A percentile compares a stretch with the other conserved stretches of the same genome.
Evolutionary conservation across 2,888 invertebrate species (phyloP).

Genomic region (Netelia inedita): DNA sequence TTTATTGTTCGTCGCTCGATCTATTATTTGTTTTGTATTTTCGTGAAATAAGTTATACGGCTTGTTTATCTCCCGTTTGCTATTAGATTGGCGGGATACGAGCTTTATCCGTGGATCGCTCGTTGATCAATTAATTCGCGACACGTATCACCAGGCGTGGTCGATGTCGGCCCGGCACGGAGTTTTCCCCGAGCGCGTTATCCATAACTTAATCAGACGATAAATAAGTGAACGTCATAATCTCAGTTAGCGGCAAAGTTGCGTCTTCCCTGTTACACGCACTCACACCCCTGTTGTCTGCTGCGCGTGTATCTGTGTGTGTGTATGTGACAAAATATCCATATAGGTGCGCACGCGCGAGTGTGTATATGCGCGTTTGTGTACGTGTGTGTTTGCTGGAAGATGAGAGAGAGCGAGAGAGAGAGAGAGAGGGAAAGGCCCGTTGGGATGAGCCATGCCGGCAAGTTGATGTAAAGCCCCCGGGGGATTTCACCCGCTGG

Average conservation of each 20-base stretch:
- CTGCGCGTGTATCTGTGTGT: conserved; percentile 19
- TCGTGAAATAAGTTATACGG: no score
- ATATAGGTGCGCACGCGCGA: background rate
- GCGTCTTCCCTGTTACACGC: conserved; percentile 66
- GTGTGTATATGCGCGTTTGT: background rate
- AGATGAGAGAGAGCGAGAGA: conserved; percentile 24
- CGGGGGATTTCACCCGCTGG: conserved; percentile 75
- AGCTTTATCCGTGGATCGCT: background rate
- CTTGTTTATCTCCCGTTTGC: no score
- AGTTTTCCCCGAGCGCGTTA: conserved; percentile 76
- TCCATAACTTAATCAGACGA: conserved; percentile 78
- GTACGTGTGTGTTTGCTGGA: conserved; percentile 27
- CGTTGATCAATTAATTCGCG: conserved; percentile 56
- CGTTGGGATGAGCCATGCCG: conserved; percentile 69
- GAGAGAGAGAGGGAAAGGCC: conserved; percentile 57
- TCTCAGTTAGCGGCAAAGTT: conserved; percentile 73
- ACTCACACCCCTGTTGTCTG: background rate
- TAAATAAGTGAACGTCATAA: conserved; percentile 82
- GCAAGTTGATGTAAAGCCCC: conserved; percentile 81
- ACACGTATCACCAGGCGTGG: background rate
- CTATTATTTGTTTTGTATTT: no score
- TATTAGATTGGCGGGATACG: no score
- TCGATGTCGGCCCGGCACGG: conserved; percentile 6
- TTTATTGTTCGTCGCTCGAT: no score
- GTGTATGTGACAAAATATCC: background rate